These are phyloP conservation scores for Psix sp. DNA, from an alignment of 1,140 invertebrate species.

Conservation along the genomic window DNA sequence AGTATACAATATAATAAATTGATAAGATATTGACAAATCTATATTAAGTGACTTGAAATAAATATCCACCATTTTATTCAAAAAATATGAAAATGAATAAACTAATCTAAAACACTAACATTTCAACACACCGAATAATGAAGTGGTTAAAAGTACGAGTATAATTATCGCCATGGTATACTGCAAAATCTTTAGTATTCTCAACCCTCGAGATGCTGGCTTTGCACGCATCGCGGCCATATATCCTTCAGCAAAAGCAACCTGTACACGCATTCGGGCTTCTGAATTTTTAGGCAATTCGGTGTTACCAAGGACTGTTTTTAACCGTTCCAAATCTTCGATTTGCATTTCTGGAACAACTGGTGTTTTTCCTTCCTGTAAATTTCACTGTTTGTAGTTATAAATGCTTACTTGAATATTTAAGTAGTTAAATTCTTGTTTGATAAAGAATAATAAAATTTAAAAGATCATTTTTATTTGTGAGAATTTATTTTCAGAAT, in stretches of 20 bases:
- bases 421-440: too few species aligned
- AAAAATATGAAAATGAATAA: constrained; percentile 15
- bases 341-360: constrained; percentile 11
- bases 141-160: constrained; percentile 23
- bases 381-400: not conserved
- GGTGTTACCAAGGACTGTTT: constrained; percentile 10
- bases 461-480: too few species aligned
- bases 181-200: constrained; percentile 23
- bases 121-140: constrained; percentile 49
- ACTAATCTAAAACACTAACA: constrained; percentile 40
- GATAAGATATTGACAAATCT: too few species aligned
- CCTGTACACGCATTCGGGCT: constrained; percentile 19
- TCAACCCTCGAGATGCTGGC: constrained; percentile 13
- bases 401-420: too few species aligned
- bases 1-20: too few species aligned
- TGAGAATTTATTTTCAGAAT: too few species aligned
- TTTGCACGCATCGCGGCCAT: constrained; percentile 20
- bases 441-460: too few species aligned
- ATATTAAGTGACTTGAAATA: not conserved
- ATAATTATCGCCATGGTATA: constrained; percentile 7
- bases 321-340: constrained; percentile 31
- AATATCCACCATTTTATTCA: too few species aligned
- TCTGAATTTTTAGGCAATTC: constrained; percentile 12
- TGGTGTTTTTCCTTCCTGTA: not conserved
- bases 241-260: constrained; percentile 34